Conservation (phyloP, 2,888 invertebrate genomes). For the Tribolium freemani region DNA sequence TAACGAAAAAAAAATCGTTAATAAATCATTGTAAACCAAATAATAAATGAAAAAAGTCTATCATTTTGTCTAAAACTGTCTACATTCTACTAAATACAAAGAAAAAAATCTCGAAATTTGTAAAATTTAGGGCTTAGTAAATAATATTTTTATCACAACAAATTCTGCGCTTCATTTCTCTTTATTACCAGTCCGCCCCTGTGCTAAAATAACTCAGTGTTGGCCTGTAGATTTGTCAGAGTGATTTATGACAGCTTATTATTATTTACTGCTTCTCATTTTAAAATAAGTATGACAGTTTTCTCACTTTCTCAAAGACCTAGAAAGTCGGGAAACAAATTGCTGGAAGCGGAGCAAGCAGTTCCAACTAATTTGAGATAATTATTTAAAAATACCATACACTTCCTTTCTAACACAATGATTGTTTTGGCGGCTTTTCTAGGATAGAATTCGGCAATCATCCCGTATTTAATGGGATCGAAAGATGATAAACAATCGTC, state of each 20-base stretch:
- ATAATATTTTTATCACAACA: neutral
- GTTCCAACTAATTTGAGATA: neutral
- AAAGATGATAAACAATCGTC: constrained; percentile 21
- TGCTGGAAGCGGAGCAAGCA: neutral
- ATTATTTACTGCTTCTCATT: constrained; percentile 26
- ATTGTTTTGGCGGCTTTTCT: neutral
- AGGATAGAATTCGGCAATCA: constrained; percentile 2
- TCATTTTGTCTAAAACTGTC: too few species aligned
- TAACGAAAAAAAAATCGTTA: too few species aligned
- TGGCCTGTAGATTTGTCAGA: constrained; percentile 13
- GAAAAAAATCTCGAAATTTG: neutral
- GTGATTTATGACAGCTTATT: constrained; percentile 22
- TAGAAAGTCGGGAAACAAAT: constrained; percentile 16
- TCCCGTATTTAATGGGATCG: constrained; percentile 5
- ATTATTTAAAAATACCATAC: neutral
- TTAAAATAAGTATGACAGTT: constrained; percentile 25
- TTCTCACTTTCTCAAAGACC: constrained; percentile 22
- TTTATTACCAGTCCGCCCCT: constrained; percentile 1
- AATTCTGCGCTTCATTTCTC: neutral
- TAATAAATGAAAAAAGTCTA: too few species aligned
- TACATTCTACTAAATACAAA: too few species aligned
- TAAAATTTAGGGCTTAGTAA: neutral
- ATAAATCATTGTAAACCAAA: too few species aligned
- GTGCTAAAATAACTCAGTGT: constrained; percentile 3
- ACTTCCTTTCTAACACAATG: neutral